phyloP scores from a whole-genome alignment of 1,140 invertebrate species.

The Drosophila pallidifrons region DNA sequence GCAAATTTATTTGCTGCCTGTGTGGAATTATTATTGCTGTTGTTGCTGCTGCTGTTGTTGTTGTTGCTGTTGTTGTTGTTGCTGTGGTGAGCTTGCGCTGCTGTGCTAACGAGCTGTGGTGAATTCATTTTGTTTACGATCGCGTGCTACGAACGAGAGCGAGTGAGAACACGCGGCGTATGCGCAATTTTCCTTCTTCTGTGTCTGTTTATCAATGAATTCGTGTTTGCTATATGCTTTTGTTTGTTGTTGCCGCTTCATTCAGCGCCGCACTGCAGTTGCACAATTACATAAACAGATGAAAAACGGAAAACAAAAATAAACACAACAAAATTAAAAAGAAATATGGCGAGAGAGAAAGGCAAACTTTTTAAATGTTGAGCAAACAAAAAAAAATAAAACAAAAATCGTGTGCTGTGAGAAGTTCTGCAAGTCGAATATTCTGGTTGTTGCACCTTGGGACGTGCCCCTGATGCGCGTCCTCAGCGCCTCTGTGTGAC shows the following conservation, averaged over 20 bases:
- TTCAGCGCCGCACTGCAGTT: slow-evolving; percentile 52
- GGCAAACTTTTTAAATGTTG: background rate
- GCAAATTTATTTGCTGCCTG: slow-evolving; percentile 69
- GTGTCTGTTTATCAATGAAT: slow-evolving; percentile 74
- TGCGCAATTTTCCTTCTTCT: slow-evolving; percentile 35
- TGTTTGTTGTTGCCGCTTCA: slow-evolving; percentile 22
- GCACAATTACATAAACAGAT: slow-evolving; percentile 66
- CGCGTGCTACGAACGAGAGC: slow-evolving; percentile 11
- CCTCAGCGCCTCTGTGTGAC: slow-evolving; percentile 42
- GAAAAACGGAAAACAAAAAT: slow-evolving; percentile 23
- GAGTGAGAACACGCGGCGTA: slow-evolving; percentile 29
- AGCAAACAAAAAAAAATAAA: background rate
- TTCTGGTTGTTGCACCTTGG: slow-evolving; percentile 32
- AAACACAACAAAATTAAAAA: slow-evolving; percentile 5
- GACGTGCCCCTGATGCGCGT: slow-evolving; percentile 37
- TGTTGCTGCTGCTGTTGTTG: slow-evolving; percentile 23
- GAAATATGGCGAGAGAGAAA: slow-evolving; percentile 6
- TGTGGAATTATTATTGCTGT: slow-evolving; percentile 1
- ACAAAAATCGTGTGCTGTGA: too few relatives aligned
- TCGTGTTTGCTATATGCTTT: slow-evolving; percentile 17
- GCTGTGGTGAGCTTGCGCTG: slow-evolving; percentile 58
- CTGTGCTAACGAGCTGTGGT: slow-evolving; percentile 63
- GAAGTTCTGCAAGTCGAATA: slow-evolving; percentile 26
- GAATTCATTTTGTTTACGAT: slow-evolving; percentile 71
- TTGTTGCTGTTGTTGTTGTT: slow-evolving; percentile 11